A percentile compares a stretch with the other conserved stretches of the same genome.
phyloP scores from a whole-genome alignment of 2,888 invertebrate species.

The Emmelina monodactyla region DNA sequence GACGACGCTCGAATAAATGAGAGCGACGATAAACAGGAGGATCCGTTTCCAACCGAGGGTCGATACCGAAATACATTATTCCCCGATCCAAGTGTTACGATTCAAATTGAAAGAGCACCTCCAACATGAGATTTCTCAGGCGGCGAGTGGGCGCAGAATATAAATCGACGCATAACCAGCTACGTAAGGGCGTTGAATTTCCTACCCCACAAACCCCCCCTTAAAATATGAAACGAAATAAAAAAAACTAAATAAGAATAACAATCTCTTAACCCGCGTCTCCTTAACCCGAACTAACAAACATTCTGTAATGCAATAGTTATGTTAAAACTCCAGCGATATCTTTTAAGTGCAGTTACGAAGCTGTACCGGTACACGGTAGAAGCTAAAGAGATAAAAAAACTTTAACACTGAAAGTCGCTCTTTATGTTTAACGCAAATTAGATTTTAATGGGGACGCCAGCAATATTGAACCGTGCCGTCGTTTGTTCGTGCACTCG shows the following conservation, averaged over 20 bases:
- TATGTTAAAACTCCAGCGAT: no score
- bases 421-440: constrained; percentile 32
- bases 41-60: constrained; percentile 59
- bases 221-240: no score
- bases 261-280: no score
- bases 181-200: constrained; percentile 60
- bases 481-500: constrained; percentile 18
- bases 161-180: constrained; percentile 65
- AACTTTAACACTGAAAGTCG: constrained; percentile 23
- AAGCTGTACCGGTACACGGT: no score
- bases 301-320: no score
- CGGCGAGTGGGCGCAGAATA: constrained; percentile 65
- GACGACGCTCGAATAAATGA: constrained; percentile 65
- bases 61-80: constrained; percentile 67
- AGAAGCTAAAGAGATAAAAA: no score
- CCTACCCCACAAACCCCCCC: no score
- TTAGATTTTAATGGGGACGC: constrained; percentile 34
- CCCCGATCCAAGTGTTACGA: constrained; percentile 66
- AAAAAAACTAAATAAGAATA: no score
- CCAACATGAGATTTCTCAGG: constrained; percentile 65
- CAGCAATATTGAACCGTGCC: constrained; percentile 27
- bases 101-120: constrained; percentile 68
- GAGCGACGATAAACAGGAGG: constrained; percentile 64
- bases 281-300: no score
- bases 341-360: no score